Conservation (phyloP, 2,113 vertebrate genomes). For the Procavia capensis region DNA sequence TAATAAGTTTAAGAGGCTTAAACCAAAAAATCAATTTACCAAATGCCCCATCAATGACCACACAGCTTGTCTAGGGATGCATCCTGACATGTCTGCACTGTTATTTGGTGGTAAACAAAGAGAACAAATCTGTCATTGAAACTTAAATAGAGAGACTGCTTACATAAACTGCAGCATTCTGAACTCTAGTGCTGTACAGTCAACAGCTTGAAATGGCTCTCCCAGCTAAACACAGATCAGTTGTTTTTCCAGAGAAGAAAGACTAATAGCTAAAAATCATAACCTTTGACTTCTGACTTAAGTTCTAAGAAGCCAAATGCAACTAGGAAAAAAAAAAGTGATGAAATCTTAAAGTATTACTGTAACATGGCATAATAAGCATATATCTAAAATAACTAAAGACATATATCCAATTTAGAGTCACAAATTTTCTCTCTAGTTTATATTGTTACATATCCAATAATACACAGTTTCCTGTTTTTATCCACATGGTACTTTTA, state of each 20-base stretch:
- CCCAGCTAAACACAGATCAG: constrained; percentile 81
- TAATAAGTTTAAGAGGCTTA: constrained; percentile 82
- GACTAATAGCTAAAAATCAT: constrained; percentile 85
- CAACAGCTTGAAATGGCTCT: constrained; percentile 79
- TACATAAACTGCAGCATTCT: constrained; percentile 85
- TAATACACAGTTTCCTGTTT: neutral
- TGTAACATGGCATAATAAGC: constrained; percentile 77
- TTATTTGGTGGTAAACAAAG: constrained; percentile 87
- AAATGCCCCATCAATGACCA: constrained; percentile 71
- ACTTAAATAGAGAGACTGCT: constrained; percentile 84
- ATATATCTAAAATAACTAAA: constrained; percentile 68
- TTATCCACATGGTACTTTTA: constrained; percentile 37
- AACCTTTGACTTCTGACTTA: constrained; percentile 80
- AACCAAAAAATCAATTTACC: constrained; percentile 69
- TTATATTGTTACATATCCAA: constrained; percentile 58
- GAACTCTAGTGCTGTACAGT: constrained; percentile 72
- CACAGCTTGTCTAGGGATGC: constrained; percentile 65
- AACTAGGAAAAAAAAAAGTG: constrained; percentile 79
- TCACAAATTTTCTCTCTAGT: constrained; percentile 65
- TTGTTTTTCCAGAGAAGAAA: constrained; percentile 81
- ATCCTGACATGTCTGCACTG: constrained; percentile 79
- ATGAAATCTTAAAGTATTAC: constrained; percentile 76
- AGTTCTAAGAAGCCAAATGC: constrained; percentile 80
- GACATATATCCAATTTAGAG: constrained; percentile 58
- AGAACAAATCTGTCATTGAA: constrained; percentile 84